phyloP scores from a whole-genome alignment of 2,888 invertebrate genomes.

The Brachylomia viminalis region DNA sequence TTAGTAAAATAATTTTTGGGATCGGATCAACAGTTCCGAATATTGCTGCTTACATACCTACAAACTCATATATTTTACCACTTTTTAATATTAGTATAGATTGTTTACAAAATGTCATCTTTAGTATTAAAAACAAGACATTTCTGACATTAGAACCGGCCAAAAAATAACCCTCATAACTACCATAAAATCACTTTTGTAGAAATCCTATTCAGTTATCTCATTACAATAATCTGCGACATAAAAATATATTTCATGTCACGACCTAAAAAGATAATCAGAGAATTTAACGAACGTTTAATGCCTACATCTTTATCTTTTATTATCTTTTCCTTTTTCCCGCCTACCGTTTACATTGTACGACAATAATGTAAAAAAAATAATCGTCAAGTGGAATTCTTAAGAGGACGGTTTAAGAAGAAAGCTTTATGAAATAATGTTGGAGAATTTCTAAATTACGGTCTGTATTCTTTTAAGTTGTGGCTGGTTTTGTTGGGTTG shows the following conservation, averaged over 20 bases:
- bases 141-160: no score
- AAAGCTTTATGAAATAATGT: conserved; percentile 42
- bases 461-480: conserved; percentile 39
- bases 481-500: conserved; percentile 7
- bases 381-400: conserved; percentile 54
- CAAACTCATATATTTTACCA: neutral
- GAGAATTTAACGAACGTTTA: conserved; percentile 54
- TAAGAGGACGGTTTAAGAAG: conserved; percentile 44
- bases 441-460: conserved; percentile 46
- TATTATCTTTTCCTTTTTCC: conserved; percentile 56
- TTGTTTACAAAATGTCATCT: neutral
- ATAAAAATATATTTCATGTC: conserved; percentile 40
- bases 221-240: neutral
- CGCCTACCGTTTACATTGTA: conserved; percentile 51
- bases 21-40: neutral
- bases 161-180: neutral
- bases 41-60: neutral
- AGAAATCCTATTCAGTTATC: conserved; percentile 1
- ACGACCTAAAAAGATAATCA: conserved; percentile 40
- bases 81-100: neutral
- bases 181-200: neutral
- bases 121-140: neutral
- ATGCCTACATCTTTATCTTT: conserved; percentile 53
- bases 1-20: neutral
- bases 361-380: conserved; percentile 63